Evolutionary conservation across 1,140 invertebrate genomes (phyloP).

Genomic region (Cydia amplana): DNA sequence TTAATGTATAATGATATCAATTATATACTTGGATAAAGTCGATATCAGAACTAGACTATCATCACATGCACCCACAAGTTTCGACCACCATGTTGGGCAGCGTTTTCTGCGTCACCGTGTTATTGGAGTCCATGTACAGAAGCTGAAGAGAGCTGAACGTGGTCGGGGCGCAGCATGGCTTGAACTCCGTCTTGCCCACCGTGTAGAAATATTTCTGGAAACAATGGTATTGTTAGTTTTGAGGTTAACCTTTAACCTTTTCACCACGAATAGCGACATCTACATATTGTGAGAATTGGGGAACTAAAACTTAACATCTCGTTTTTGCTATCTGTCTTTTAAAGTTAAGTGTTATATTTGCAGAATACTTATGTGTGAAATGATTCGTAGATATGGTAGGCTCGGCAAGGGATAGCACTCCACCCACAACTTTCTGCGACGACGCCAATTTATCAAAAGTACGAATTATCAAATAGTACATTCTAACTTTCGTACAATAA

Average conservation of each 20-base stretch:
- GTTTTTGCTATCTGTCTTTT: background rate
- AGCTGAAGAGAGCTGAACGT: conserved; percentile 87
- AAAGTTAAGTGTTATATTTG: too few relatives aligned
- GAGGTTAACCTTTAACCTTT: background rate
- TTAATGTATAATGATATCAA: too few relatives aligned
- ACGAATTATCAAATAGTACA: too few relatives aligned
- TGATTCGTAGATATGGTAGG: too few relatives aligned
- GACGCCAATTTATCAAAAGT: too few relatives aligned
- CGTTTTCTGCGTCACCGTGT: conserved; percentile 86
- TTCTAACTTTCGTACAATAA: too few relatives aligned
- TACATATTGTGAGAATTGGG: background rate
- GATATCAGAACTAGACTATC: background rate
- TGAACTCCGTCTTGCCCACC: conserved; percentile 80
- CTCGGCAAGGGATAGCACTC: too few relatives aligned
- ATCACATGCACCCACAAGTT: conserved; percentile 89
- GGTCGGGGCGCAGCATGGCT: conserved; percentile 89
- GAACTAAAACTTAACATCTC: background rate
- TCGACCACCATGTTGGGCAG: conserved; percentile 92
- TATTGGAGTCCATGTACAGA: conserved; percentile 86
- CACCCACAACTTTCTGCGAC: too few relatives aligned
- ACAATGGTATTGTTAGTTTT: conserved; percentile 40
- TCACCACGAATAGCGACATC: conserved; percentile 1
- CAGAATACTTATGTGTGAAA: too few relatives aligned
- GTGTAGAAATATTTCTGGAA: conserved; percentile 83
- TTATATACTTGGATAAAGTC: too few relatives aligned